Conservation (phyloP, 2,888 invertebrate genomes). For the Heliconius charithonia region DNA sequence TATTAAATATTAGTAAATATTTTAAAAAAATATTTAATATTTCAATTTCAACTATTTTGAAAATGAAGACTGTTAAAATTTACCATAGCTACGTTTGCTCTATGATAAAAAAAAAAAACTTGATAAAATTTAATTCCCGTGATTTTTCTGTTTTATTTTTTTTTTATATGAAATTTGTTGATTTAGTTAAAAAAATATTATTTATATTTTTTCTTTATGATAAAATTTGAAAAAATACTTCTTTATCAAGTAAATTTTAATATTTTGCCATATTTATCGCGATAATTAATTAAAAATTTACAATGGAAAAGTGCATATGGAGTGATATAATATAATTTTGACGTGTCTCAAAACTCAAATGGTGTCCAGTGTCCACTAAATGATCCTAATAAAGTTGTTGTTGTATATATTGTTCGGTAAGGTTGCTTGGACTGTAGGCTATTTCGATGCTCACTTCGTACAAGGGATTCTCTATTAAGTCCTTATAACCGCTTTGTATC, state of each 20-base stretch:
- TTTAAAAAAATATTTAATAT: slow-evolving; percentile 11
- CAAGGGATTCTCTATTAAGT: slow-evolving; percentile 81
- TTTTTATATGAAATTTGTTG: neutral
- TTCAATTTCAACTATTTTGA: slow-evolving; percentile 22
- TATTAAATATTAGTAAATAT: slow-evolving; percentile 28
- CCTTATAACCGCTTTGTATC: slow-evolving; percentile 78
- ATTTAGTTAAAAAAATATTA: neutral
- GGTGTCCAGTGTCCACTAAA: slow-evolving; percentile 21
- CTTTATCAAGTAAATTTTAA: neutral
- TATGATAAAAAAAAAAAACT: neutral
- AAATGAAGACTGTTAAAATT: slow-evolving; percentile 27
- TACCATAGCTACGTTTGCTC: slow-evolving; percentile 17
- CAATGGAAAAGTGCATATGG: neutral
- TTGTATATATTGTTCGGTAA: slow-evolving; percentile 75
- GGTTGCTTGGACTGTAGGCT: slow-evolving; percentile 77
- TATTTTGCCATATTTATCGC: neutral
- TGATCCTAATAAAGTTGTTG: slow-evolving; percentile 65
- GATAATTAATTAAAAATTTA: neutral
- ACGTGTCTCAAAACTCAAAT: slow-evolving; percentile 24
- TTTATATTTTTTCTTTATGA: too few relatives aligned
- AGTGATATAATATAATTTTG: slow-evolving; percentile 6
- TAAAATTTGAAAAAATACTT: neutral
- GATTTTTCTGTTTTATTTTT: neutral
- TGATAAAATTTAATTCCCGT: neutral
- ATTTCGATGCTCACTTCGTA: slow-evolving; percentile 80